A percentile compares a stretch with the other conserved stretches of the same genome.
Evolutionary conservation across 2,113 vertebrate genomes (phyloP).

Genomic region (Paracyprichromis sp.): DNA sequence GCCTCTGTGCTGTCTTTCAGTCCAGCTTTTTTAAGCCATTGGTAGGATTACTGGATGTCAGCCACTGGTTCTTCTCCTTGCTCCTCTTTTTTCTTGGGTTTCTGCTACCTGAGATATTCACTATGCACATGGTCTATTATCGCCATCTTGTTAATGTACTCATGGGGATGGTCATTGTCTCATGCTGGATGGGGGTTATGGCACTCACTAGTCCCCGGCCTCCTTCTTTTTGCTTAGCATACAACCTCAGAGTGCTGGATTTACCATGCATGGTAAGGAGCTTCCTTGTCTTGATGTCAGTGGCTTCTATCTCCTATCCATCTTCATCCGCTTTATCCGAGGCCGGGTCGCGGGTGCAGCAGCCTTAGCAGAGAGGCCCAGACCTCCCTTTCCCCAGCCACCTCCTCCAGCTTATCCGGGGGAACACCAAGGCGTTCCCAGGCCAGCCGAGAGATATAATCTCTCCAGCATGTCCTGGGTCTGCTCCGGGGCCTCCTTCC

Average conservation of each 20-base stretch:
- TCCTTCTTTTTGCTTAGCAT: neutral
- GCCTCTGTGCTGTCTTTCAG: neutral
- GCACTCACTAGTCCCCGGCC: neutral
- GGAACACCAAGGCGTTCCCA: no score
- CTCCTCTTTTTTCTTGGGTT: neutral
- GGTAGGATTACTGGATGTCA: neutral
- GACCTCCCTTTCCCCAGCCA: no score
- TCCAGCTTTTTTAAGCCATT: neutral
- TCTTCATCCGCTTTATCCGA: no score
- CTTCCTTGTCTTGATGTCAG: neutral
- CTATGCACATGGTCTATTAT: neutral
- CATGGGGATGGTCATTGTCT: neutral
- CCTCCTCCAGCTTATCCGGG: no score
- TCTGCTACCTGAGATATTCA: neutral
- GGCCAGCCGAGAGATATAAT: no score
- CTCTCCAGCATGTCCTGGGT: no score
- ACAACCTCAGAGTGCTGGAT: neutral
- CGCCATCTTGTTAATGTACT: neutral
- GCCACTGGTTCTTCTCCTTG: neutral
- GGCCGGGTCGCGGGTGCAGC: no score
- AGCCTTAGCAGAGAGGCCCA: no score
- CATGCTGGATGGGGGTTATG: neutral
- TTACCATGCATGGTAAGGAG: neutral
- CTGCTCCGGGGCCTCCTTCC: no score
- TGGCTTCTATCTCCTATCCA: neutral